phyloP scores from a whole-genome alignment of 2,888 invertebrate species.

The Theretra japonica region DNA sequence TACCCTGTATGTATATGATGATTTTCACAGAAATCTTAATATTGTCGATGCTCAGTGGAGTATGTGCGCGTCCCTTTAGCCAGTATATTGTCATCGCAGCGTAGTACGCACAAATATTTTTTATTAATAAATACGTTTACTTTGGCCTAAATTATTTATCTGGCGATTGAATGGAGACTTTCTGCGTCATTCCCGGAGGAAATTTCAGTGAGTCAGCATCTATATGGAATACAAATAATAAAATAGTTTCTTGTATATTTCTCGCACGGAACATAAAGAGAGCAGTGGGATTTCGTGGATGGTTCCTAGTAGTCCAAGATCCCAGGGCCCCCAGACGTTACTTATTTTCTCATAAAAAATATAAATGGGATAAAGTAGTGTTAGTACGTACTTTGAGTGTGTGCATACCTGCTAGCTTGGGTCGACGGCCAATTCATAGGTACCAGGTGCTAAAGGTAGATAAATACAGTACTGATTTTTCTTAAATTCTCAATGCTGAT shows the following conservation, averaged over 20 bases:
- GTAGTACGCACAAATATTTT: background rate
- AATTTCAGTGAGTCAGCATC: background rate
- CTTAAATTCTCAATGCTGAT: no score
- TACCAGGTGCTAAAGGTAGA: no score
- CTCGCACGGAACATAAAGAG: background rate
- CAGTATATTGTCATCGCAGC: background rate
- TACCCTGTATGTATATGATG: no score
- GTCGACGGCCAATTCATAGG: no score
- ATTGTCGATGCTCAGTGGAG: background rate
- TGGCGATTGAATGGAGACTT: conserved; percentile 35
- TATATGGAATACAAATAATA: background rate
- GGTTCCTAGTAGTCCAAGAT: no score
- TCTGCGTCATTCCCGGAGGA: background rate
- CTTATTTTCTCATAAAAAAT: no score
- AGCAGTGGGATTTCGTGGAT: no score
- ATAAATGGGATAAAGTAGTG: no score
- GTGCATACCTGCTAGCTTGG: no score
- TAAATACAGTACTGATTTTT: no score
- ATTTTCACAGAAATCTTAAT: background rate
- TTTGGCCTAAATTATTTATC: conserved; percentile 13
- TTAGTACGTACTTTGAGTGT: no score
- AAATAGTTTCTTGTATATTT: background rate
- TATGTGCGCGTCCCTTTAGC: background rate
- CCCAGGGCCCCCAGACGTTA: no score
- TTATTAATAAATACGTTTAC: conserved; percentile 29